phyloP scores from a whole-genome alignment of 2,888 invertebrate genomes.

The Drosophila colorata region DNA sequence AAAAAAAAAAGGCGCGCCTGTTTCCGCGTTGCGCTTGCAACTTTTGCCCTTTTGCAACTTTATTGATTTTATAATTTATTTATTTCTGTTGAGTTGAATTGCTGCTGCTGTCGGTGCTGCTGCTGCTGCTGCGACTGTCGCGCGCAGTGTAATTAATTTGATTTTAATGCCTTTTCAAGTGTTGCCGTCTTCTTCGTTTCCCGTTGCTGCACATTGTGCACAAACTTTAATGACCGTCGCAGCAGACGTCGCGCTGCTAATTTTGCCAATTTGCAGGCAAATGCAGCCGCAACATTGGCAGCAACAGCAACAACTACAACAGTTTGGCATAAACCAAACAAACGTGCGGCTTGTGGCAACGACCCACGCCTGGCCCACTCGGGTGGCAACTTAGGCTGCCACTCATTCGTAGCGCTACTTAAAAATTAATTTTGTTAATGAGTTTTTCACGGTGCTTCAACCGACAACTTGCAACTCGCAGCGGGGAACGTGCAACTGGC shows the following conservation, averaged over 20 bases:
- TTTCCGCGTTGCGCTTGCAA: slow-evolving; percentile 18
- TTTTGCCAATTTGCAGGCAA: slow-evolving; percentile 71
- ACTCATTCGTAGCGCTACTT: slow-evolving; percentile 78
- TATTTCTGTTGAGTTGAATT: slow-evolving; percentile 53
- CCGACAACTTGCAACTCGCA: slow-evolving; percentile 44
- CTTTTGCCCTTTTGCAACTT: slow-evolving; percentile 28
- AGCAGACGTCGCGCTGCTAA: slow-evolving; percentile 67
- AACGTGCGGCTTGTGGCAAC: slow-evolving; percentile 58
- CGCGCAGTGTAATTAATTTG: slow-evolving; percentile 75
- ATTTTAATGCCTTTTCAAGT: slow-evolving; percentile 78
- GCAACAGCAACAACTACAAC: slow-evolving; percentile 9
- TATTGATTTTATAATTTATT: slow-evolving; percentile 80
- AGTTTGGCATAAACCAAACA: slow-evolving; percentile 44
- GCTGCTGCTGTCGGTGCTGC: slow-evolving; percentile 16
- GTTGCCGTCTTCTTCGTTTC: slow-evolving; percentile 28
- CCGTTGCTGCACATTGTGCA: slow-evolving; percentile 36
- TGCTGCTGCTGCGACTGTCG: slow-evolving; percentile 43
- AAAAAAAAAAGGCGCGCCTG: slow-evolving; percentile 33
- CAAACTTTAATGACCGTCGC: slow-evolving; percentile 74
- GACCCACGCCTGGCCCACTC: too few relatives aligned
- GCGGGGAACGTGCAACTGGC: slow-evolving; percentile 35
- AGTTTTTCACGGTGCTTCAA: slow-evolving; percentile 73
- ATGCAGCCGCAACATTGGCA: slow-evolving; percentile 47
- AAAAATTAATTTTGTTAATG: slow-evolving; percentile 84
- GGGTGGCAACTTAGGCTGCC: slow-evolving; percentile 63